Conservation (phyloP, 2,888 invertebrate genomes). For the Eupithecia tripunctaria region DNA sequence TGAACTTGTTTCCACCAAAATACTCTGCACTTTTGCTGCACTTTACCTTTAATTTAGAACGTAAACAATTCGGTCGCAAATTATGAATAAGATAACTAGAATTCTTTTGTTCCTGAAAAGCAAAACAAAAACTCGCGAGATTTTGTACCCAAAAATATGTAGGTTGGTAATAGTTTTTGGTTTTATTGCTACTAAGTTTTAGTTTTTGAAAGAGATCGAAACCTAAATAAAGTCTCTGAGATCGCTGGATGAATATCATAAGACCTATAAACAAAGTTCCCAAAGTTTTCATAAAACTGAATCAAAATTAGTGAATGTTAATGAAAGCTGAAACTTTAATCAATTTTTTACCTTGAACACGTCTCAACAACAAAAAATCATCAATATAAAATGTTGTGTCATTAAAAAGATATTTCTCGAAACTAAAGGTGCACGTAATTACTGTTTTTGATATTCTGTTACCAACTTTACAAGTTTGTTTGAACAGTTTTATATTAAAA, state of each 20-base stretch:
- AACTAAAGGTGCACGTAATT: slow-evolving; percentile 1
- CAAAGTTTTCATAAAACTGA: not conserved
- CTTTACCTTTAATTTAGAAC: not conserved
- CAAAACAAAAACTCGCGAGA: too few relatives aligned
- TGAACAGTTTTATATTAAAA: not conserved
- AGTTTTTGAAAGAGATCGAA: too few relatives aligned
- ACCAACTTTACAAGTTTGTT: not conserved
- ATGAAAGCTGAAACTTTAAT: not conserved
- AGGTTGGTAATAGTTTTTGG: too few relatives aligned
- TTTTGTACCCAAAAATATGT: too few relatives aligned
- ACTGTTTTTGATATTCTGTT: slow-evolving; percentile 6
- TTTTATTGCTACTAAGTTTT: too few relatives aligned
- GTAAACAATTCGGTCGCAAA: not conserved
- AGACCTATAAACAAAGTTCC: too few relatives aligned
- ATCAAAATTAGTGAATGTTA: not conserved
- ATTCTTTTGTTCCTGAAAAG: too few relatives aligned
- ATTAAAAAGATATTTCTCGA: slow-evolving; percentile 5
- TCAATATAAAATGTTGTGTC: not conserved
- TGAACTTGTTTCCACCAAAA: slow-evolving; percentile 19
- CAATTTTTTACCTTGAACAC: not conserved
- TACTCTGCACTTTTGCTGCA: slow-evolving; percentile 15
- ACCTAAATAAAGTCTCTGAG: too few relatives aligned
- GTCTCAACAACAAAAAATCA: not conserved
- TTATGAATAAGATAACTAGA: too few relatives aligned
- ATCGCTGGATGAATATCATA: too few relatives aligned